These are phyloP conservation scores for Mya arenaria DNA, from an alignment of 1,140 invertebrate genomes.

Conservation along the genomic window DNA sequence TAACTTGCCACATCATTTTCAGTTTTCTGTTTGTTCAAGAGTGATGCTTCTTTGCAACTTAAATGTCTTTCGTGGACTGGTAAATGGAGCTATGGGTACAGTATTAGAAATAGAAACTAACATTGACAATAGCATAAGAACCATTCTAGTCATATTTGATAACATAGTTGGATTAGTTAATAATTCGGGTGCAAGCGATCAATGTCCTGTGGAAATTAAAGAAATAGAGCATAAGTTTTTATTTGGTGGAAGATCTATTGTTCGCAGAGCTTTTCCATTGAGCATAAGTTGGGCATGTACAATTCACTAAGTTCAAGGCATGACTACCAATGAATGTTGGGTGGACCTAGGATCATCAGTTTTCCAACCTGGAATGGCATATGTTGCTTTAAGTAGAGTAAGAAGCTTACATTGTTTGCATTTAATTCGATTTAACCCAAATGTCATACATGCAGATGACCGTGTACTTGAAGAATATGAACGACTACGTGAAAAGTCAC, in stretches of 20 bases:
- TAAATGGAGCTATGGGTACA: slow-evolving; percentile 16
- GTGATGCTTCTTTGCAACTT: slow-evolving; percentile 12
- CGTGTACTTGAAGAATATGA: neutral
- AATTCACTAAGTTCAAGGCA: slow-evolving; percentile 16
- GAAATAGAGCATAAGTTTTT: neutral
- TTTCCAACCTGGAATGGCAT: slow-evolving; percentile 21
- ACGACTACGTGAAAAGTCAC: neutral
- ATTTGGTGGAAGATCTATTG: neutral
- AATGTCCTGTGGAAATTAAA: too few relatives aligned
- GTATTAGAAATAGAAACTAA: neutral
- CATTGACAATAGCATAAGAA: neutral
- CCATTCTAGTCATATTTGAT: neutral
- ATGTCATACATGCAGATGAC: neutral
- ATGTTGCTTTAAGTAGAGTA: slow-evolving; percentile 24
- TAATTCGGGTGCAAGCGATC: neutral
- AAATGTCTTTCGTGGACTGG: neutral
- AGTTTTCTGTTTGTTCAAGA: neutral
- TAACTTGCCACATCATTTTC: neutral
- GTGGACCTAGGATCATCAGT: neutral
- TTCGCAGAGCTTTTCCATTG: neutral
- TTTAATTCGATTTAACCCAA: neutral
- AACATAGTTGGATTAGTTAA: neutral
- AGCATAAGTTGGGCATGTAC: slow-evolving; percentile 1
- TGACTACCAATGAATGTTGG: neutral
- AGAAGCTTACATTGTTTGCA: neutral